Base-by-base conservation (phyloP, 2,113 vertebrate species). In the Aramus guarauna region DNA sequence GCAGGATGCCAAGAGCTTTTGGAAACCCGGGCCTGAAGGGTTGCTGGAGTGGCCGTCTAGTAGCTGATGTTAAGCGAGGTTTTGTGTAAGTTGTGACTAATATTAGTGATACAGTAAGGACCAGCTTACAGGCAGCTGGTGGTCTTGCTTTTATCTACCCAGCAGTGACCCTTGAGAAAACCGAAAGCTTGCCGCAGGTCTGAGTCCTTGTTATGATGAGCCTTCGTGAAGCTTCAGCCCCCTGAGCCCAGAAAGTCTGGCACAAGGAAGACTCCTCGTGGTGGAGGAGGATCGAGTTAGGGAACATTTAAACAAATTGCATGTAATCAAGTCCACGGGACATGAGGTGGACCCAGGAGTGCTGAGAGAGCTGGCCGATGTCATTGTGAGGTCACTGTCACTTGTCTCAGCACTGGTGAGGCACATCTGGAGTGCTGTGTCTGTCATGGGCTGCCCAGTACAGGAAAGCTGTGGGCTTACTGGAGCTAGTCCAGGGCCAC, bases 321-420 rank as follows among this genome's bases (percentile, higher is more conserved):
- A 8, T 32, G 20, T 34, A 34, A 10, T 29, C 23, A 39, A 16
- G 23, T 13, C 47, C 4, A 1, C 6, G 27, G 23, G 41, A 50
- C 5, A 12, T 10, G n/a, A 12, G 19, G 6, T 24, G n/a, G 11
- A 43, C 26, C 32, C 5, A 11, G 0, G 4, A 43, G 23, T 67
- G 36, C 47, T 11, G 34, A 73, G 60, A 22, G 47, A 68, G 60
- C 26, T 73, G 34, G 39, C 45, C 6, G 5, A 6, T 43, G 53
- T 29, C 45, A 24, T 12, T 62, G 26, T 0, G 22, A 73, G 53
- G 66, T 41, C 47, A 30, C 29, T 73, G 78, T 29, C 4, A 1
- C 50, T 83, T 50, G 8, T 8, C 30, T 74, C 30, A 6, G 41
- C 43, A 7, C 58, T 71, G 34, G 41, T 8, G 41, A 76, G 20